phyloP scores from a whole-genome alignment of 2,113 vertebrate species.

The Barnardius zonarius region DNA sequence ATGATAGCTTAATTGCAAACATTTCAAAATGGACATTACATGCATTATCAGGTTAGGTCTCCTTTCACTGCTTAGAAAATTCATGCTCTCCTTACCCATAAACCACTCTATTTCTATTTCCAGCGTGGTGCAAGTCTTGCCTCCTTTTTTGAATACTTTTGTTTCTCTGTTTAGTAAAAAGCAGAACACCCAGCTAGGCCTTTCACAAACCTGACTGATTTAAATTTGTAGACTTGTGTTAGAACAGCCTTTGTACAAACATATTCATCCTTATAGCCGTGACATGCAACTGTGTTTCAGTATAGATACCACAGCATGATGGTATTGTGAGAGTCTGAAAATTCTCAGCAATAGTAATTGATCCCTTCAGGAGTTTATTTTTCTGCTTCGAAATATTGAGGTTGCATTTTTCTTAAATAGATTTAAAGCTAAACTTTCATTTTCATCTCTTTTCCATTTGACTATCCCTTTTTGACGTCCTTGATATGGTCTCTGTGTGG shows the following conservation, averaged over 20 bases:
- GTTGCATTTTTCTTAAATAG: background rate
- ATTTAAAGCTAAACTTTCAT: background rate
- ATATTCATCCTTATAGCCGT: background rate
- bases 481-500: background rate
- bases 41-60: background rate
- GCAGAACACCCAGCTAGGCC: background rate
- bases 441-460: background rate
- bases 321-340: background rate
- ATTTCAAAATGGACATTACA: background rate
- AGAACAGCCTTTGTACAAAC: background rate
- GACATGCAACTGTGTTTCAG: background rate
- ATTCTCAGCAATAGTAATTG: background rate
- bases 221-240: background rate
- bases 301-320: background rate
- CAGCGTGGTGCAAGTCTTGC: background rate
- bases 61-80: background rate
- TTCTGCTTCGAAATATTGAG: background rate
- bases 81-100: background rate
- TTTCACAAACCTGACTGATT: background rate
- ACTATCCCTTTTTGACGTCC: background rate
- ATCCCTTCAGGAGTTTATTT: background rate
- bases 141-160: background rate
- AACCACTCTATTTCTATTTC: background rate
- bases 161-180: background rate
- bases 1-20: background rate